Conservation (phyloP, 1,140 invertebrate species). For the Bombus confusus region DNA sequence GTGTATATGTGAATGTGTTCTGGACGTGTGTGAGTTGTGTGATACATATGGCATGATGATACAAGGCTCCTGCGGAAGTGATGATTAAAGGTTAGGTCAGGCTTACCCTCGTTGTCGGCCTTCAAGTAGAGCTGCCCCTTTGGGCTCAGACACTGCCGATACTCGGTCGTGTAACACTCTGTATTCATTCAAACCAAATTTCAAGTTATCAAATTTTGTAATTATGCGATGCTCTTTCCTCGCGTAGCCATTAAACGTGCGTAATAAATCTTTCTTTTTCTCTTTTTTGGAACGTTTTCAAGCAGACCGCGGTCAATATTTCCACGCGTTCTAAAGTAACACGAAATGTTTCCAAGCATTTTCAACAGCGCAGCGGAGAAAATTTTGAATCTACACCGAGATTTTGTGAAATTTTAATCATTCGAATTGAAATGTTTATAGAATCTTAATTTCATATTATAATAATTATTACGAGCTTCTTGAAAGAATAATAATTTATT, state of each 20-base stretch:
- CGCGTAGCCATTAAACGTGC: background rate
- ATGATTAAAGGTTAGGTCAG: slow-evolving; percentile 80
- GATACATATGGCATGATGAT: slow-evolving; percentile 69
- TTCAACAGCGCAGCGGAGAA: background rate
- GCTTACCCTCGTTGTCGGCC: slow-evolving; percentile 91
- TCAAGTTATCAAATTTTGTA: slow-evolving; percentile 66
- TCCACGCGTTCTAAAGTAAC: background rate
- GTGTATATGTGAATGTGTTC: slow-evolving; percentile 41
- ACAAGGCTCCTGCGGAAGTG: slow-evolving; percentile 79
- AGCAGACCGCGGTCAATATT: background rate
- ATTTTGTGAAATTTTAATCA: background rate
- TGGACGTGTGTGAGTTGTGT: slow-evolving; percentile 22
- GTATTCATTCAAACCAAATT: slow-evolving; percentile 82
- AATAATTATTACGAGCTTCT: background rate
- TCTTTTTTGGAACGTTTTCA: background rate
- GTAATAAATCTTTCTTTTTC: background rate
- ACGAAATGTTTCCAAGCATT: background rate
- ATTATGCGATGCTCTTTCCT: slow-evolving; percentile 32
- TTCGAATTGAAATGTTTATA: background rate
- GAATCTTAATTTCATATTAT: background rate
- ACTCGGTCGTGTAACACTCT: slow-evolving; percentile 85
- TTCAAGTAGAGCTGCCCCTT: slow-evolving; percentile 91
- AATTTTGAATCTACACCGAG: background rate
- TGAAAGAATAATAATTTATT: background rate
- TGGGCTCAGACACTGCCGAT: slow-evolving; percentile 87